Evolutionary conservation across 2,797 vertebrate species (phyloP).

Genomic region (Brotula barbata): DNA sequence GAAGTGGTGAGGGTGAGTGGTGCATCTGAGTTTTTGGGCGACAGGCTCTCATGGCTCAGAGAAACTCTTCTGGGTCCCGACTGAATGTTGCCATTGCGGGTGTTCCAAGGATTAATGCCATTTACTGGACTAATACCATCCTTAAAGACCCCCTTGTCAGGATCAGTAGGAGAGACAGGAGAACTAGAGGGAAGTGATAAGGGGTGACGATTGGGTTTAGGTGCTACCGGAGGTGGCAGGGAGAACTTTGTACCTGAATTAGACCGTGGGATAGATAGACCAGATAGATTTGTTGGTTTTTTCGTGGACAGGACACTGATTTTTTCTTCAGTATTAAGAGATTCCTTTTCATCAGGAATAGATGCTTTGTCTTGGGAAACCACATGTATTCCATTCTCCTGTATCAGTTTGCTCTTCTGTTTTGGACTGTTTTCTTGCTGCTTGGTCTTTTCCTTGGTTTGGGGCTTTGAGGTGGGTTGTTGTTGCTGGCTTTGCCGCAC

Average conservation of each 20-base stretch:
- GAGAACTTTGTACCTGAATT: slow-evolving; percentile 69
- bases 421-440: slow-evolving; percentile 50
- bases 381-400: slow-evolving; percentile 43
- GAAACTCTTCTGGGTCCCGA: slow-evolving; percentile 77
- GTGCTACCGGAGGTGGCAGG: slow-evolving; percentile 71
- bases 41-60: slow-evolving; percentile 81
- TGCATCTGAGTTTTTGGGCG: slow-evolving; percentile 76
- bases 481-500: slow-evolving; percentile 69
- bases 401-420: slow-evolving; percentile 41
- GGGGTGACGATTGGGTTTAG: slow-evolving; percentile 70
- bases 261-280: slow-evolving; percentile 55
- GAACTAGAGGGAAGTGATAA: slow-evolving; percentile 71
- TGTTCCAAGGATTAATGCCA: slow-evolving; percentile 77
- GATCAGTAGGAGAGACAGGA: slow-evolving; percentile 72
- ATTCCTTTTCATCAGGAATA: slow-evolving; percentile 40
- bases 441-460: slow-evolving; percentile 44
- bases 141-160: slow-evolving; percentile 66
- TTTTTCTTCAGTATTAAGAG: slow-evolving; percentile 34
- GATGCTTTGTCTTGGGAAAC: slow-evolving; percentile 51
- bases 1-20: slow-evolving; percentile 70
- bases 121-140: slow-evolving; percentile 67
- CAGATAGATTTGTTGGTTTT: slow-evolving; percentile 40
- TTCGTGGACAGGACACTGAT: slow-evolving; percentile 27
- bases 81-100: slow-evolving; percentile 74
- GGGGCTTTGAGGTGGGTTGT: slow-evolving; percentile 15